Evolutionary conservation across 2,888 invertebrate species (phyloP).

Genomic region (Aphodius granarius): DNA sequence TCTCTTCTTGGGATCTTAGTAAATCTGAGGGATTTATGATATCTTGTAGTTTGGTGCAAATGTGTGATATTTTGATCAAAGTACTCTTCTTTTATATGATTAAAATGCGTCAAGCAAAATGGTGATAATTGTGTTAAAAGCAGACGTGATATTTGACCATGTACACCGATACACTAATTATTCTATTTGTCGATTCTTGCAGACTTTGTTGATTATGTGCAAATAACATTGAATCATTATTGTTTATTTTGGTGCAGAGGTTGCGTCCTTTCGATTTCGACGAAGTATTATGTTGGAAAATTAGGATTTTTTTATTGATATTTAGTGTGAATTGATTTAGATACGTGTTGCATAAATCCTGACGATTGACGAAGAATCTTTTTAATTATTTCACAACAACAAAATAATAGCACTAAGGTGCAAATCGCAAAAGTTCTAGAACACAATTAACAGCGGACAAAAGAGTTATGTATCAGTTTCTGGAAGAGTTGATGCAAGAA

Average conservation of each 20-base stretch:
- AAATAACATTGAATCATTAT: background rate
- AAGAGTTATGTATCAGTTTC: too few species aligned
- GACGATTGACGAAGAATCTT: too few species aligned
- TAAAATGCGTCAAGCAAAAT: background rate
- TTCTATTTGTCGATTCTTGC: too few species aligned
- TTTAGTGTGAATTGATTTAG: too few species aligned
- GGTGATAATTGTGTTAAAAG: background rate
- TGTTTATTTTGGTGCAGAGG: background rate
- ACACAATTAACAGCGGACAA: background rate
- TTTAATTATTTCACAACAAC: background rate
- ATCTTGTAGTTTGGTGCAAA: background rate
- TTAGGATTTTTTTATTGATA: background rate
- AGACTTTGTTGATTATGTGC: background rate
- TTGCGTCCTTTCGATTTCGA: background rate
- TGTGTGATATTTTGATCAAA: background rate
- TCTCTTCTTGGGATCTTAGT: too few species aligned
- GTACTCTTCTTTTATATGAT: background rate
- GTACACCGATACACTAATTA: background rate
- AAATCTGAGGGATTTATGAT: too few species aligned
- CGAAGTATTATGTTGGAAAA: background rate
- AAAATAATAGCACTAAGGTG: too few species aligned
- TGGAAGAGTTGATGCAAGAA: background rate
- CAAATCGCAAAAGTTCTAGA: background rate
- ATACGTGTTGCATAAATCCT: too few species aligned
- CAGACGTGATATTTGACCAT: background rate